phyloP scores from a whole-genome alignment of 2,113 vertebrate genomes.

The Jaculus jaculus region DNA sequence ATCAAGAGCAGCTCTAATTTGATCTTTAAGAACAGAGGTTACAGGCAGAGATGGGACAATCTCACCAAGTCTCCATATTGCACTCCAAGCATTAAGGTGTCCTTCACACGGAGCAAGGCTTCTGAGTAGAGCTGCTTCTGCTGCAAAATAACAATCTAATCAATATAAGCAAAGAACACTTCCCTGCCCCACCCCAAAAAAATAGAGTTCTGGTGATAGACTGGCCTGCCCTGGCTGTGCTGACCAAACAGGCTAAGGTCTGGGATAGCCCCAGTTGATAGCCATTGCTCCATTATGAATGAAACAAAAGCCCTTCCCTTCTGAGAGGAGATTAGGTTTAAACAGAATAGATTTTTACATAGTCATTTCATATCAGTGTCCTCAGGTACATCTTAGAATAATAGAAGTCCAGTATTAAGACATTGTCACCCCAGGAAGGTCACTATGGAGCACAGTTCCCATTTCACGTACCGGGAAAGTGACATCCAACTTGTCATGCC shows the following conservation, averaged over 20 bases:
- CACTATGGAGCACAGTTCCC: neutral
- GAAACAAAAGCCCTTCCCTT: neutral
- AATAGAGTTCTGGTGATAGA: neutral
- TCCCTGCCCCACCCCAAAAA: neutral
- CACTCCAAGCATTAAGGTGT: neutral
- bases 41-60: slow-evolving; percentile 45
- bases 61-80: neutral
- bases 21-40: slow-evolving; percentile 46
- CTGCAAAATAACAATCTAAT: neutral
- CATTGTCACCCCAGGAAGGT: neutral
- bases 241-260: neutral
- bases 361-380: neutral
- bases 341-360: neutral
- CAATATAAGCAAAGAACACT: neutral
- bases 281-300: neutral
- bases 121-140: neutral
- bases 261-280: neutral
- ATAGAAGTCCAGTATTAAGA: neutral
- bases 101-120: neutral
- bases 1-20: slow-evolving; percentile 57
- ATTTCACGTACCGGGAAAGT: neutral
- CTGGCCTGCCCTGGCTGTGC: neutral
- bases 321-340: neutral
- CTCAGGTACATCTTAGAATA: neutral
- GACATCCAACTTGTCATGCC: neutral